These are phyloP conservation scores for Zaprionus ornatus DNA, from an alignment of 1,140 invertebrate species.

Conservation along the genomic window DNA sequence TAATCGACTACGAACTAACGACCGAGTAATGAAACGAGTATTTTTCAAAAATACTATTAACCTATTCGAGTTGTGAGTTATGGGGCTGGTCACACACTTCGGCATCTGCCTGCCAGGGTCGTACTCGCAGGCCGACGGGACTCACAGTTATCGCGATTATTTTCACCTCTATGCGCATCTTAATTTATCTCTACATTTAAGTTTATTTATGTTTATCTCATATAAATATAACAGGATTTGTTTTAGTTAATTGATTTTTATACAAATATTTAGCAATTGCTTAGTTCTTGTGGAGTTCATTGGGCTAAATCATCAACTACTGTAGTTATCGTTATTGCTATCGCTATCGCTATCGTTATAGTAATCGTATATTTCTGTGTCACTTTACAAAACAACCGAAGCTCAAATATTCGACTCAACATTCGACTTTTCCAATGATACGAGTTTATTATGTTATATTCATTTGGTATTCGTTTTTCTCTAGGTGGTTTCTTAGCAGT, in stretches of 20 bases:
- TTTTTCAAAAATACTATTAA: slow-evolving; percentile 25
- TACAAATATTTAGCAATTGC: slow-evolving; percentile 74
- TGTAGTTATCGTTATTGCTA: slow-evolving; percentile 40
- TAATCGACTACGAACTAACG: slow-evolving; percentile 55
- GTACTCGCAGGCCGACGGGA: slow-evolving; percentile 32
- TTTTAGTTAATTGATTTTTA: slow-evolving; percentile 43
- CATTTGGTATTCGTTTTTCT: slow-evolving; percentile 56
- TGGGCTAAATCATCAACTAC: slow-evolving; percentile 53
- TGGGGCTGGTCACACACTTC: slow-evolving; percentile 23
- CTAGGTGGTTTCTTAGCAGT: slow-evolving; percentile 81
- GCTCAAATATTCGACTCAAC: slow-evolving; percentile 63
- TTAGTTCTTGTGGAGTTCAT: slow-evolving; percentile 61
- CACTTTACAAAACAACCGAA: slow-evolving; percentile 73
- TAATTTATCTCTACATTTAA: slow-evolving; percentile 34
- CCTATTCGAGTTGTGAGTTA: not conserved
- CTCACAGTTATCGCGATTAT: slow-evolving; percentile 44
- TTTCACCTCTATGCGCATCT: slow-evolving; percentile 76
- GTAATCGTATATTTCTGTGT: slow-evolving; percentile 62
- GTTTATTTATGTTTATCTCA: slow-evolving; percentile 62
- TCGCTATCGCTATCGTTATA: slow-evolving; percentile 33
- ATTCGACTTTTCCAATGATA: slow-evolving; percentile 23
- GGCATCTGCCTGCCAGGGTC: slow-evolving; percentile 9
- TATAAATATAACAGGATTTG: slow-evolving; percentile 76
- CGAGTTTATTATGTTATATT: slow-evolving; percentile 15
- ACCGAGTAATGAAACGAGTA: not conserved